Percentiles rank a stretch among this genome's conserved stretches.
Evolutionary conservation across 2,113 vertebrate genomes (phyloP).

Genomic region (Chamaea fasciata): DNA sequence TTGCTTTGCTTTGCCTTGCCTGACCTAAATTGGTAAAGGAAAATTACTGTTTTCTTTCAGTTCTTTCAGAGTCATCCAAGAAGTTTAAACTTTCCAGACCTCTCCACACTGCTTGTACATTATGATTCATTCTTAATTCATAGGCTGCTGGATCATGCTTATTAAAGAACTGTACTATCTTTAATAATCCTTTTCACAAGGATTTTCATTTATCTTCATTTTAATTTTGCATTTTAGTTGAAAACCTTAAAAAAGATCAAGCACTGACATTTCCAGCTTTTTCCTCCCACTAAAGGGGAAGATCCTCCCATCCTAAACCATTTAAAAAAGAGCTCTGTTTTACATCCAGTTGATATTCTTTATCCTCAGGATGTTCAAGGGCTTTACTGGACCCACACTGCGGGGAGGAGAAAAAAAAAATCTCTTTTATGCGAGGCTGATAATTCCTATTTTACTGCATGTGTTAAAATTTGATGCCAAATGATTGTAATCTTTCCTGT

Average conservation of each 20-base stretch:
- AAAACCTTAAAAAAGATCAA: constrained; percentile 10
- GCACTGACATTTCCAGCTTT: neutral
- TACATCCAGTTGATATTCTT: constrained; percentile 3
- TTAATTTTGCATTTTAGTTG: neutral
- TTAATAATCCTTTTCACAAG: neutral
- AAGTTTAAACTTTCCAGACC: constrained; percentile 25
- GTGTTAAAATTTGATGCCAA: constrained; percentile 60
- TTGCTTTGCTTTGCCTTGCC: neutral
- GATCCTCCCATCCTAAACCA: neutral
- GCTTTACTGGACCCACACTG: constrained; percentile 19
- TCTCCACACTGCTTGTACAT: neutral
- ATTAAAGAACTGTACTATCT: neutral
- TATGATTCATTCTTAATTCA: neutral
- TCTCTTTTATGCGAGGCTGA: neutral
- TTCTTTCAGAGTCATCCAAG: neutral
- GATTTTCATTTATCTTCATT: constrained; percentile 20
- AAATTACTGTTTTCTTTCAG: neutral
- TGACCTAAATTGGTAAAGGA: neutral
- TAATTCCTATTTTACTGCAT: constrained; percentile 54
- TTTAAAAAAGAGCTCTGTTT: constrained; percentile 43
- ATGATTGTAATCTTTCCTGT: constrained; percentile 60
- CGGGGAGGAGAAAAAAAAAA: too few species aligned
- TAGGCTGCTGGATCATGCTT: neutral
- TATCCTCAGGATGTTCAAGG: neutral
- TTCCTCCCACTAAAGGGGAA: neutral